A percentile compares a stretch with the other conserved stretches of the same genome.
Conservation (phyloP, 2,888 invertebrate genomes). For the Mamestra brassicae region DNA sequence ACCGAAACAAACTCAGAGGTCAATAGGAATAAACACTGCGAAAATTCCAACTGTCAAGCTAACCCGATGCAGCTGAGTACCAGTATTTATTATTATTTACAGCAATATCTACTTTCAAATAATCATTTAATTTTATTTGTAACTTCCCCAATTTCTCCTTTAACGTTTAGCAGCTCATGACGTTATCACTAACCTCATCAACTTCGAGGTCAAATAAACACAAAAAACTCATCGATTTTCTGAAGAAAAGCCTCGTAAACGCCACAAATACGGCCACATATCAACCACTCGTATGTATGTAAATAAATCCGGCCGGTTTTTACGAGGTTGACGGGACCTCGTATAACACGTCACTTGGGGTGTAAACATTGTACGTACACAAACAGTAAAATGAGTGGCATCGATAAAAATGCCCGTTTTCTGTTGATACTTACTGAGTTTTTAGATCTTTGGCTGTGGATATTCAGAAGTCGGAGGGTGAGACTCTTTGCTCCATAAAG, state of each 20-base stretch:
- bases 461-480: too few relatives aligned
- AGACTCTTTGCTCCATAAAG: too few relatives aligned
- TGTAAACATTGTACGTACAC: constrained; percentile 66
- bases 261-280: constrained; percentile 18
- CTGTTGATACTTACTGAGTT: constrained; percentile 1
- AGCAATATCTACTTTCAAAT: too few relatives aligned
- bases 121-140: too few relatives aligned
- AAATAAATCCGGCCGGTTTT: constrained; percentile 66
- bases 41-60: too few relatives aligned
- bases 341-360: constrained; percentile 65
- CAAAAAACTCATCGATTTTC: constrained; percentile 31
- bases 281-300: constrained; percentile 39
- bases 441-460: neutral
- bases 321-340: constrained; percentile 67
- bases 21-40: too few relatives aligned
- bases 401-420: constrained; percentile 10
- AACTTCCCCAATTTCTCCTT: neutral
- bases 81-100: too few relatives aligned
- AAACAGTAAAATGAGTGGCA: constrained; percentile 35
- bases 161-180: neutral
- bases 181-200: neutral
- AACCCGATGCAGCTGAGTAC: too few relatives aligned
- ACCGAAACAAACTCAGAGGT: too few relatives aligned
- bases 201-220: constrained; percentile 33
- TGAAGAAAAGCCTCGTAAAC: constrained; percentile 18